Evolutionary conservation across 2,888 invertebrate species (phyloP).

Genomic region (Philhelius pedissequus): DNA sequence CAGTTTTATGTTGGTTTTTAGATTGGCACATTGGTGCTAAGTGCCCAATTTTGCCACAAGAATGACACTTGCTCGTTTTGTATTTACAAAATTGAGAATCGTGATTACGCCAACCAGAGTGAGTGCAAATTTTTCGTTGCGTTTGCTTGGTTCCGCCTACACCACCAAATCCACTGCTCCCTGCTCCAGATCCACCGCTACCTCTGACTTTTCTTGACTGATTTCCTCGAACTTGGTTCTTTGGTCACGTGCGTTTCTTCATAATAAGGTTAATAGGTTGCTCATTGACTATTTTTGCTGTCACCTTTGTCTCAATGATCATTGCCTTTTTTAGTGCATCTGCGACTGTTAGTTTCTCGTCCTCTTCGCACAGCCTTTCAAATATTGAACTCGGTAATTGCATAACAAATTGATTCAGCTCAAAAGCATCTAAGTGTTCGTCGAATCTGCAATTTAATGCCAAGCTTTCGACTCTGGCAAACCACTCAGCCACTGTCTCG

Average conservation of each 20-base stretch:
- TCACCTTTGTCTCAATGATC: constrained; percentile 12
- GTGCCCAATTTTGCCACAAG: constrained; percentile 42
- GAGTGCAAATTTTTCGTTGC: constrained; percentile 13
- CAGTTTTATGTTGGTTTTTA: background rate
- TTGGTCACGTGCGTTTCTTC: background rate
- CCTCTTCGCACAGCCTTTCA: constrained; percentile 2
- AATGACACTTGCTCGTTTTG: constrained; percentile 42
- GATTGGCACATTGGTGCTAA: constrained; percentile 29
- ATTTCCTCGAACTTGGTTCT: background rate
- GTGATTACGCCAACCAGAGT: constrained; percentile 51
- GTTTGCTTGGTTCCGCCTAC: background rate
- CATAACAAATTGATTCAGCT: background rate
- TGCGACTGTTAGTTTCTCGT: constrained; percentile 4
- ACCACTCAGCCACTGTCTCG: constrained; percentile 3
- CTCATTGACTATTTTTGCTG: background rate
- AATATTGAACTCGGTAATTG: background rate
- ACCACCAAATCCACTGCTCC: background rate
- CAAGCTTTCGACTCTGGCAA: background rate
- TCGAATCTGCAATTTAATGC: constrained; percentile 9
- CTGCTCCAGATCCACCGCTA: background rate
- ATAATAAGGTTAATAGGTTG: background rate
- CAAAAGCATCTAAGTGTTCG: background rate
- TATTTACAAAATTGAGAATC: constrained; percentile 32
- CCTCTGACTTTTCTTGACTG: background rate
- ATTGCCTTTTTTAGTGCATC: constrained; percentile 28